A percentile compares a stretch with the other conserved stretches of the same genome.
Conservation (phyloP, 2,888 invertebrate genomes). For the Saturnia pavonia region DNA sequence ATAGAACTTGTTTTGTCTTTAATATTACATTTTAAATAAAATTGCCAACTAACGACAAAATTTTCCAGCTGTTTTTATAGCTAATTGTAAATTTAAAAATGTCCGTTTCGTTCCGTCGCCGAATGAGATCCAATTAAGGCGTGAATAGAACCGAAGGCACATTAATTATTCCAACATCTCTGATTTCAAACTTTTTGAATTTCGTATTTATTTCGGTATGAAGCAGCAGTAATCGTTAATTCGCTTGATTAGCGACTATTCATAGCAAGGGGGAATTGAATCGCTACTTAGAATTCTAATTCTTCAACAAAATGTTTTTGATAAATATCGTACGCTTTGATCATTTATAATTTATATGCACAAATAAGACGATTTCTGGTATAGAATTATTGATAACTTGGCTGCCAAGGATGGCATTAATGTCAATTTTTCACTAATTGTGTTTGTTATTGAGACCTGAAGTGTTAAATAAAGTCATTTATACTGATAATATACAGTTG, state of each 20-base stretch:
- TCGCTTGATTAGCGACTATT: constrained; percentile 9
- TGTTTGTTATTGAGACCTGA: no score
- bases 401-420: no score
- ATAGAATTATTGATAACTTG: no score
- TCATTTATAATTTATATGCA: no score
- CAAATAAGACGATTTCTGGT: no score
- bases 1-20: neutral
- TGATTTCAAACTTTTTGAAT: constrained; percentile 3
- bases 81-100: constrained; percentile 6
- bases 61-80: neutral
- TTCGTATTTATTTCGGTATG: constrained; percentile 6
- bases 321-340: no score
- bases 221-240: constrained; percentile 5
- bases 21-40: neutral
- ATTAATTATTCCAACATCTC: constrained; percentile 4
- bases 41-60: neutral
- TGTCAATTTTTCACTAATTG: no score
- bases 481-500: no score
- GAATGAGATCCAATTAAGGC: constrained; percentile 11
- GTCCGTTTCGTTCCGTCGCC: neutral
- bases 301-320: neutral
- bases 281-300: neutral
- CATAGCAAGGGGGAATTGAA: neutral
- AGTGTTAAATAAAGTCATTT: no score
- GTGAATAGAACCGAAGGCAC: constrained; percentile 3